Base-by-base conservation (phyloP, 2,113 vertebrate genomes). In the Pygoscelis adeliae region DNA sequence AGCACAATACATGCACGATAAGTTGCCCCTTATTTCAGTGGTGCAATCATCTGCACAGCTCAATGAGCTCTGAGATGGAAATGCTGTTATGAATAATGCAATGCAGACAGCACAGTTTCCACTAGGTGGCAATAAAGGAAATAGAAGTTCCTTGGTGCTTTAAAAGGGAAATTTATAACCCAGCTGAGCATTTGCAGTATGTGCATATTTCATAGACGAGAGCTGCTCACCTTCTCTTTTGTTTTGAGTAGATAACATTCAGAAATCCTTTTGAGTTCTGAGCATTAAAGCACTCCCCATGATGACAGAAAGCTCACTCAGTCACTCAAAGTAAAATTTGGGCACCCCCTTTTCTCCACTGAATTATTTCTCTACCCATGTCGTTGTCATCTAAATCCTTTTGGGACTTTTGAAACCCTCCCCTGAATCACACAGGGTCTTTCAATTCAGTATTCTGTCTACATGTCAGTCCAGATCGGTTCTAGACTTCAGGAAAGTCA, bases 71-170 rank as follows among this genome's bases (percentile, higher is more conserved):
- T 0, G 0, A 42, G 58, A 19, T 2, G n/a, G 49, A 69, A 95
- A 65, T 22, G 56, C 21, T 59, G 2, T 19, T 36, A 11, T 6
- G 40, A 62, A 30, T 8, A 49, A 42, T 7, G 11, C 49, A 19
- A 9, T n/a, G 93, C 89, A 94, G 23, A 17, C 30, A 52, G 55
- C 11, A 63, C 40, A 23, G 26, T 50, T 92, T 55, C 97, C 98
- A 97, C 97, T 97, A 98, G 97, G 90, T 98, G 98, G 98, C 98
- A 97, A 93, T 47, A 85, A 58, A 97, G 74, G 86, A 97, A 97
- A 96, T 53, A 52, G 42, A 97, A 97, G 74, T 34, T 87, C 42
- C 52, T 23, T 4, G 7, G 15, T 50, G 58, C 55, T 78, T 83
- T 62, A 17, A 14, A 76, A 82, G 13, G 6, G 40, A 27, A 90